Percentiles rank a stretch among this genome's conserved stretches.
Evolutionary conservation across 2,113 vertebrate species (phyloP).

Genomic region (Pholis gunnellus): DNA sequence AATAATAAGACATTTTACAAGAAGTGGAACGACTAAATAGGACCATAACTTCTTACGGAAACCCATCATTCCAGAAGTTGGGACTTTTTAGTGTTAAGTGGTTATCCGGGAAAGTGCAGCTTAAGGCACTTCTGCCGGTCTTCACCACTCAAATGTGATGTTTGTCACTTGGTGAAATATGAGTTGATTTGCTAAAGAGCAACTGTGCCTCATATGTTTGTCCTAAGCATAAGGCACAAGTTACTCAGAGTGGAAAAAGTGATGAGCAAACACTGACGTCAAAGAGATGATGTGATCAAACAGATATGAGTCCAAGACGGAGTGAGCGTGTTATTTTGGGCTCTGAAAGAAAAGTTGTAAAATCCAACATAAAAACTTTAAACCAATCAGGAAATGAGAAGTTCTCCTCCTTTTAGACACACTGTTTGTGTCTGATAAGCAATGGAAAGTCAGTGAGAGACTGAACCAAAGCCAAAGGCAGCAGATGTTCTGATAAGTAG

Average conservation of each 20-base stretch:
- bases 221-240: background rate
- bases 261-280: slow-evolving; percentile 13
- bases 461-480: slow-evolving; percentile 32
- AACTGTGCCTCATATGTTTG: background rate
- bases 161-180: background rate
- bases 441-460: background rate
- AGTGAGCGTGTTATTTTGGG: slow-evolving; percentile 7
- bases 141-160: background rate
- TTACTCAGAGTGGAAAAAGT: background rate
- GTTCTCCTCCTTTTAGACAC: background rate
- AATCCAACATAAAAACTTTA: slow-evolving; percentile 26
- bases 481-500: slow-evolving; percentile 33
- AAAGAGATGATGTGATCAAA: slow-evolving; percentile 19
- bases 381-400: slow-evolving; percentile 61
- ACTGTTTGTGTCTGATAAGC: slow-evolving; percentile 23
- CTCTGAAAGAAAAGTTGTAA: slow-evolving; percentile 11
- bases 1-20: background rate
- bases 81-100: background rate
- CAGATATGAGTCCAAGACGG: slow-evolving; percentile 2
- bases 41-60: background rate
- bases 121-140: no score
- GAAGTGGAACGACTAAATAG: no score
- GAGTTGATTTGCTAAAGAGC: slow-evolving; percentile 13
- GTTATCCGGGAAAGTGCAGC: background rate
- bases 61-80: background rate